These are phyloP conservation scores for Tanytarsus gracilentus DNA, from an alignment of 2,888 invertebrate species.

Conservation along the genomic window DNA sequence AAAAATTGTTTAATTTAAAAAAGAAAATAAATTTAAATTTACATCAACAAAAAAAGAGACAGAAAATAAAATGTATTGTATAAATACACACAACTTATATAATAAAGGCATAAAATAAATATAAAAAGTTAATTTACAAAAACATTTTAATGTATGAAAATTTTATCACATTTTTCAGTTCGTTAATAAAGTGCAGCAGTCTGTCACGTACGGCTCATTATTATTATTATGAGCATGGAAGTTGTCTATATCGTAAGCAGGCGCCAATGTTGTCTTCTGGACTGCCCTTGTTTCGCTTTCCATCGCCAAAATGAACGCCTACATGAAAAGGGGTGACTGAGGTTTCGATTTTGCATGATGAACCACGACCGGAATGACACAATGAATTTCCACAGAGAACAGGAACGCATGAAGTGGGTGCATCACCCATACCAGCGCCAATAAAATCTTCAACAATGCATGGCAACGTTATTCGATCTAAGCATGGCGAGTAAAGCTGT, in stretches of 20 bases:
- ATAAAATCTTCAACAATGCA: slow-evolving; percentile 79
- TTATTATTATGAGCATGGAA: slow-evolving; percentile 53
- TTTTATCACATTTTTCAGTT: too few relatives aligned
- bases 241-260: slow-evolving; percentile 64
- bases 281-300: slow-evolving; percentile 49
- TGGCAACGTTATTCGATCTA: slow-evolving; percentile 67
- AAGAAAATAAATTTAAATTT: too few relatives aligned
- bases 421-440: slow-evolving; percentile 51
- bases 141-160: neutral
- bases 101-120: too few relatives aligned
- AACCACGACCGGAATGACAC: slow-evolving; percentile 49
- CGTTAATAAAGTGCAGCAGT: too few relatives aligned
- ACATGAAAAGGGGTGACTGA: slow-evolving; percentile 69
- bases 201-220: too few relatives aligned
- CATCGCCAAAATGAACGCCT: slow-evolving; percentile 67
- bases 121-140: neutral
- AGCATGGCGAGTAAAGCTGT: slow-evolving; percentile 46
- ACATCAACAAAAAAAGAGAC: too few relatives aligned
- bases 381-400: slow-evolving; percentile 69
- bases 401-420: slow-evolving; percentile 54
- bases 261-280: slow-evolving; percentile 77
- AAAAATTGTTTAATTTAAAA: too few relatives aligned
- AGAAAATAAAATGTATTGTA: too few relatives aligned
- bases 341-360: slow-evolving; percentile 56
- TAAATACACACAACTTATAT: too few relatives aligned